Percentiles rank a stretch among this genome's conserved stretches.
Conservation (phyloP, 2,113 vertebrate genomes). For the Tyto alba region DNA sequence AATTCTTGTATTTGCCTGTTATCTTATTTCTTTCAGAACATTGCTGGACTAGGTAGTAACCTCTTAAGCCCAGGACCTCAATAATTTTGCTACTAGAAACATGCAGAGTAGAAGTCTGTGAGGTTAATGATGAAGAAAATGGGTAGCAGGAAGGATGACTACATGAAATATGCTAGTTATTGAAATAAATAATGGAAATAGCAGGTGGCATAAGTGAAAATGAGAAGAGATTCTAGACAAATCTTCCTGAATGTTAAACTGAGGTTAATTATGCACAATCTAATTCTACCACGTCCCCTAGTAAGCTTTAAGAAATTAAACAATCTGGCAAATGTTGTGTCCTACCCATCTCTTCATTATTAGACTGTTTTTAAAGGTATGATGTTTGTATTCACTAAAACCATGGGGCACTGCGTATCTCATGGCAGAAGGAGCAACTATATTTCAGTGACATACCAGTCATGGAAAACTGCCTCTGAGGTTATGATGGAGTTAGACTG, state of each 20-base stretch:
- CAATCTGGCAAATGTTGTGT: not conserved
- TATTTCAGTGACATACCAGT: not conserved
- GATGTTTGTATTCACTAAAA: not conserved
- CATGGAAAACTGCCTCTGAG: not conserved
- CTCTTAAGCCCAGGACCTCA: not conserved
- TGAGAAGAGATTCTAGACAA: not conserved
- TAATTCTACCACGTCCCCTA: not conserved
- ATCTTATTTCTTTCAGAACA: not conserved
- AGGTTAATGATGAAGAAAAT: conserved; percentile 25
- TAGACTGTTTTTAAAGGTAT: not conserved
- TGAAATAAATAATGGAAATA: conserved; percentile 20
- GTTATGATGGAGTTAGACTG: not conserved
- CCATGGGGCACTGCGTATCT: not conserved
- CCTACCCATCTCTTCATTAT: not conserved
- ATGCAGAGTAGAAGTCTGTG: not conserved
- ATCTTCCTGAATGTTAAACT: not conserved
- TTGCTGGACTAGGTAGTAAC: not conserved
- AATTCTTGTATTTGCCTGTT: not conserved
- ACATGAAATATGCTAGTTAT: not conserved
- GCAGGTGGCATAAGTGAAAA: not conserved
- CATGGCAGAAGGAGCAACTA: not conserved
- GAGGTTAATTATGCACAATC: not conserved
- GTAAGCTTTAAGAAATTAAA: not conserved
- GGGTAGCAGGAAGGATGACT: not conserved
- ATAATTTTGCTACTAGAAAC: not conserved